Percentiles rank a stretch among this genome's conserved stretches.
Evolutionary conservation across 2,113 vertebrate species (phyloP).

Genomic region (Glaucidium brasilianum): DNA sequence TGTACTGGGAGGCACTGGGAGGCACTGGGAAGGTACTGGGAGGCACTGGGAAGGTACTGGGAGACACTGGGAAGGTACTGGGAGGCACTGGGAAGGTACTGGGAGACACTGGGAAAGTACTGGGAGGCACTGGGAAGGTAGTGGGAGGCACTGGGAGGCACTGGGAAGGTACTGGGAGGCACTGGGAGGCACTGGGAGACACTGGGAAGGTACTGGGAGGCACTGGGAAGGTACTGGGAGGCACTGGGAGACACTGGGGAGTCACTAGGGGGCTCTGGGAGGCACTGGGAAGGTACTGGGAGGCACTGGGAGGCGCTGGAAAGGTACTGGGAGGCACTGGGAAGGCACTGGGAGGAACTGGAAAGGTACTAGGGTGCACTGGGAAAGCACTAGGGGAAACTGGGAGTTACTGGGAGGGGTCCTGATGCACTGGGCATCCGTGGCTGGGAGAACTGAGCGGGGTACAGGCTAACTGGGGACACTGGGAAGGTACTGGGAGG

Average conservation of each 20-base stretch:
- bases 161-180: neutral
- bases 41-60: too few species aligned
- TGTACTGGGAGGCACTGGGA: constrained; percentile 74
- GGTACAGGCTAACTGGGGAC: too few species aligned
- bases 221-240: neutral
- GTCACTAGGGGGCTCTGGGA: constrained; percentile 73
- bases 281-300: neutral
- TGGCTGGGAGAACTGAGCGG: too few species aligned
- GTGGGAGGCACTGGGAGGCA: neutral
- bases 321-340: neutral
- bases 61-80: too few species aligned
- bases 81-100: too few species aligned
- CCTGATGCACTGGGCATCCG: too few species aligned
- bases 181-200: constrained; percentile 75
- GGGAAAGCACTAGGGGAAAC: neutral
- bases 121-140: too few species aligned
- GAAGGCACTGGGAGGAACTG: neutral
- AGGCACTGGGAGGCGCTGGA: neutral
- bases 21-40: neutral
- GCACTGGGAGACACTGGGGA: neutral
- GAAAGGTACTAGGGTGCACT: too few species aligned
- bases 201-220: neutral
- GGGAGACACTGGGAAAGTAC: too few species aligned
- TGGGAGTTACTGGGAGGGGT: neutral
- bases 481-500: too few species aligned